Evolutionary conservation across 2,888 invertebrate species (phyloP).

Genomic region (Rhingia campestris): DNA sequence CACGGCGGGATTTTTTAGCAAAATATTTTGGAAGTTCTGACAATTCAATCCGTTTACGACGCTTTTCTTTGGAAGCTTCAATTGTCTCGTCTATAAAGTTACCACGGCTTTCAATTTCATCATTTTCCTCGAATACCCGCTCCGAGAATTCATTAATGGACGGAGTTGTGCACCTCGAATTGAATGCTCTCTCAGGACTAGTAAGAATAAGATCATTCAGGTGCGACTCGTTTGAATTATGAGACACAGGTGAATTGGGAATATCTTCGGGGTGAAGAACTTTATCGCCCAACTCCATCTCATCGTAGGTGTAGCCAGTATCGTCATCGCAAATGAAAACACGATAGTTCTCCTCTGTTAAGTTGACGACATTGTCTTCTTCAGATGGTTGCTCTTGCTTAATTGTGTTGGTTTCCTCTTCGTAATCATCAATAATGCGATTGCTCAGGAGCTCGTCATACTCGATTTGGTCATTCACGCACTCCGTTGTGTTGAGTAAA

Average conservation of each 20-base stretch:
- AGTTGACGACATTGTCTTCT: background rate
- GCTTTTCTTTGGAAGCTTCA: background rate
- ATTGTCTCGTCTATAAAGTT: background rate
- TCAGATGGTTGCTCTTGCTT: constrained; percentile 1
- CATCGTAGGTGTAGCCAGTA: constrained; percentile 36
- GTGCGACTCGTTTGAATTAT: constrained; percentile 47
- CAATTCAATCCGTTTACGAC: background rate
- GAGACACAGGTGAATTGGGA: constrained; percentile 15
- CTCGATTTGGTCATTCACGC: constrained; percentile 32
- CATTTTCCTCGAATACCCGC: background rate
- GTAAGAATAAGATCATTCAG: constrained; percentile 62
- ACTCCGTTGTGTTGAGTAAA: constrained; percentile 32
- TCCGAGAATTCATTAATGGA: background rate
- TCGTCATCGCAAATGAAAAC: constrained; percentile 58
- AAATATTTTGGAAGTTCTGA: constrained; percentile 3
- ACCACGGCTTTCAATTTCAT: background rate
- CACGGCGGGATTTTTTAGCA: constrained; percentile 26
- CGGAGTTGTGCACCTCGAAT: constrained; percentile 23
- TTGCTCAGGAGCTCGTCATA: constrained; percentile 55
- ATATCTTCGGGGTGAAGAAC: constrained; percentile 10
- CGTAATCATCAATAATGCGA: constrained; percentile 42
- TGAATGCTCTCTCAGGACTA: constrained; percentile 41
- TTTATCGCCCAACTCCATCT: constrained; percentile 36
- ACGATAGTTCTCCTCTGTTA: constrained; percentile 14
- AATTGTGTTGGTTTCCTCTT: constrained; percentile 9